phyloP scores from a whole-genome alignment of 2,797 vertebrate genomes.

The Vireo griseus region DNA sequence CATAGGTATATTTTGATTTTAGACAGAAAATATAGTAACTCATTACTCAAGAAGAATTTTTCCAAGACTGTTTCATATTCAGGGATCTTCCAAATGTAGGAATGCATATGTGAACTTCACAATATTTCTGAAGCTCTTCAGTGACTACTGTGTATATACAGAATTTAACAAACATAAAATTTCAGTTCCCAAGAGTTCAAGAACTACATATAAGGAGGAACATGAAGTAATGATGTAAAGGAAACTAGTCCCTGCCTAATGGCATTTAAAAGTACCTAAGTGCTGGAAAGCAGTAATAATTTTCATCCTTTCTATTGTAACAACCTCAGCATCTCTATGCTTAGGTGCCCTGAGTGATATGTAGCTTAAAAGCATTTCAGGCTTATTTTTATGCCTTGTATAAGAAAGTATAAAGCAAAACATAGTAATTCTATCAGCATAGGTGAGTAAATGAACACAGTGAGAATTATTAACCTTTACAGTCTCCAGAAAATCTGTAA shows the following conservation, averaged over 20 bases:
- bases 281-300: not conserved
- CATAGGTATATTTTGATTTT: not conserved
- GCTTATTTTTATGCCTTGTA: not conserved
- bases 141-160: not conserved
- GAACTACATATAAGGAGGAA: not conserved
- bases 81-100: not conserved
- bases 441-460: not conserved
- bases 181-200: not conserved
- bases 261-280: not conserved
- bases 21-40: not conserved
- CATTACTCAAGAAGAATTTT: not conserved
- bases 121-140: not conserved
- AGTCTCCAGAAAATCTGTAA: not conserved
- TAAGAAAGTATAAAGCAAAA: not conserved
- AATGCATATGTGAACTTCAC: not conserved
- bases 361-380: not conserved
- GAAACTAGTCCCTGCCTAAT: not conserved
- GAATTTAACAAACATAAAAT: not conserved
- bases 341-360: not conserved
- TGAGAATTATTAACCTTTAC: not conserved
- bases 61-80: not conserved
- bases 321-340: not conserved
- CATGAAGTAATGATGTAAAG: not conserved
- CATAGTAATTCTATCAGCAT: not conserved
- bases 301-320: not conserved